Evolutionary conservation across 1,140 invertebrate species (phyloP).

Genomic region (Drosophila ironensis): DNA sequence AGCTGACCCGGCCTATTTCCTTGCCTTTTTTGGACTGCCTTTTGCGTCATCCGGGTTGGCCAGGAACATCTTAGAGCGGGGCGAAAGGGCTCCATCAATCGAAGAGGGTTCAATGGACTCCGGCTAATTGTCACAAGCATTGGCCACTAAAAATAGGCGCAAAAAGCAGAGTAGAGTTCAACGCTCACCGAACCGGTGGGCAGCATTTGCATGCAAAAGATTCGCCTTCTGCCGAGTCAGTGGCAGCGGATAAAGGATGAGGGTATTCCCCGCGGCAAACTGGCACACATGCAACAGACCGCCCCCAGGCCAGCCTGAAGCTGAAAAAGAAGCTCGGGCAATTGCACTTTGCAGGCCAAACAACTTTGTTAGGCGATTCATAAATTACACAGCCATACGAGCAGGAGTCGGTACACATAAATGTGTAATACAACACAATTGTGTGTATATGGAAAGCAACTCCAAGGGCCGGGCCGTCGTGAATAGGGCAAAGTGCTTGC

Average conservation of each 20-base stretch:
- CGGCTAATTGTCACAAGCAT: conserved; percentile 56
- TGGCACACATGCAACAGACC: conserved; percentile 70
- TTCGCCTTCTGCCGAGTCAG: conserved; percentile 43
- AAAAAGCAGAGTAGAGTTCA: conserved; percentile 39
- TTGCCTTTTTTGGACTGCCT: not conserved
- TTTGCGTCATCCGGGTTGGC: conserved; percentile 43
- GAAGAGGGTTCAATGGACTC: conserved; percentile 66
- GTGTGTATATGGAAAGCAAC: too few species aligned
- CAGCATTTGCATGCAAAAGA: conserved; percentile 55
- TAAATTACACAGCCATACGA: conserved; percentile 54
- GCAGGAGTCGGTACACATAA: not conserved
- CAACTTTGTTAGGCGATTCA: conserved; percentile 55
- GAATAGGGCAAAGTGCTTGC: conserved; percentile 23
- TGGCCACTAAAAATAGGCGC: conserved; percentile 42
- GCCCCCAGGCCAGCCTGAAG: not conserved
- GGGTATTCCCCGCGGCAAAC: conserved; percentile 18
- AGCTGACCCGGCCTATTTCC: conserved; percentile 34
- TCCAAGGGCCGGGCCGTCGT: not conserved
- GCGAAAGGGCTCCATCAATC: too few species aligned
- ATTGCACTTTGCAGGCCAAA: conserved; percentile 55
- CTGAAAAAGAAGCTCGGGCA: conserved; percentile 1
- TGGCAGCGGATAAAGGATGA: conserved; percentile 13
- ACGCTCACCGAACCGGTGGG: conserved; percentile 29
- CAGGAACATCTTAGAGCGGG: conserved; percentile 35
- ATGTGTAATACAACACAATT: too few species aligned